Evolutionary conservation across 1,140 invertebrate species (phyloP).

Genomic region (Oncopeltus fasciatus): DNA sequence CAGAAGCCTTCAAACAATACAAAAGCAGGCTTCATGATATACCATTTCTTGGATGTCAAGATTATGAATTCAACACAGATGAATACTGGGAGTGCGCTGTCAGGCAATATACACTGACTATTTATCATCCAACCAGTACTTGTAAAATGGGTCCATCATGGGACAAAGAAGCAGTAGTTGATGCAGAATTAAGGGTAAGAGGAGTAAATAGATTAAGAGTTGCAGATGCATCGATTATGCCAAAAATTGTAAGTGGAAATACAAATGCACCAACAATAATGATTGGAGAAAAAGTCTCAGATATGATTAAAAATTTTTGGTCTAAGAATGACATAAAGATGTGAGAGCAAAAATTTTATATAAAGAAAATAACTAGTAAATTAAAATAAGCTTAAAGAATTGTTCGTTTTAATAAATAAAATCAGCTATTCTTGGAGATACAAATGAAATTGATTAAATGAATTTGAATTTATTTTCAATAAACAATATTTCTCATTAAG

Average conservation of each 20-base stretch:
- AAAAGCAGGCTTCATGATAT: slow-evolving; percentile 42
- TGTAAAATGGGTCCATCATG: slow-evolving; percentile 46
- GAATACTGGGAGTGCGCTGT: slow-evolving; percentile 57
- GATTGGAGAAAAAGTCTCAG: slow-evolving; percentile 50
- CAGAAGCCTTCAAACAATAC: slow-evolving; percentile 31
- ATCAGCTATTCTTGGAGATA: too few species aligned
- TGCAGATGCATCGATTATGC: slow-evolving; percentile 59
- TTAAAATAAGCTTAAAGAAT: too few species aligned
- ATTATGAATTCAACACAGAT: slow-evolving; percentile 43
- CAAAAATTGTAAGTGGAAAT: slow-evolving; percentile 47
- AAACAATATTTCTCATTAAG: too few species aligned
- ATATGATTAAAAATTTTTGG: slow-evolving; percentile 45
- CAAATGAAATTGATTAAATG: too few species aligned
- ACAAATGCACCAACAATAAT: slow-evolving; percentile 53
- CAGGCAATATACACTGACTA: slow-evolving; percentile 29
- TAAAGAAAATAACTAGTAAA: too few species aligned
- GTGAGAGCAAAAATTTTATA: too few species aligned
- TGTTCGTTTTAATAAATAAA: too few species aligned
- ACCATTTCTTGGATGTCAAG: slow-evolving; percentile 45
- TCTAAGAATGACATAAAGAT: neutral
- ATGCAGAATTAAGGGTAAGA: slow-evolving; percentile 40
- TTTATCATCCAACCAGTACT: slow-evolving; percentile 38
- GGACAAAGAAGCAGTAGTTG: slow-evolving; percentile 43
- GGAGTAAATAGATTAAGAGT: slow-evolving; percentile 45
- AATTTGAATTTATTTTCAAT: too few species aligned